Conservation (phyloP, 1,140 invertebrate species). For the Cephus cinctus region DNA sequence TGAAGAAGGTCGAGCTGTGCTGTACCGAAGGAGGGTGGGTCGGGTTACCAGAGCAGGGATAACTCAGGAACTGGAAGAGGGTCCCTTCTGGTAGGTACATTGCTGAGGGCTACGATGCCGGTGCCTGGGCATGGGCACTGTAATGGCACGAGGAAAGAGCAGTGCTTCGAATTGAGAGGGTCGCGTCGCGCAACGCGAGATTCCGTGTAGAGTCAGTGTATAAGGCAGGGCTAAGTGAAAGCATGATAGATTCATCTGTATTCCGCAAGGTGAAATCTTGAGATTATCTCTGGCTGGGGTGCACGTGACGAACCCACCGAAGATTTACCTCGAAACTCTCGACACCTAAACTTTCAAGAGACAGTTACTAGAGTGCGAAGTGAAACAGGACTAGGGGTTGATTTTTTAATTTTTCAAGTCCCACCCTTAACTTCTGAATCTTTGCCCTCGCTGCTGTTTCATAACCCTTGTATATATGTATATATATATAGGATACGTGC, state of each 20-base stretch:
- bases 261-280: constrained; percentile 35
- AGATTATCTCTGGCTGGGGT: constrained; percentile 31
- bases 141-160: not conserved
- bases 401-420: no score
- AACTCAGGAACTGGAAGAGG: not conserved
- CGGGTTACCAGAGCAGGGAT: not conserved
- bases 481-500: no score
- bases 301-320: not conserved
- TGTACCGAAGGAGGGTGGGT: not conserved
- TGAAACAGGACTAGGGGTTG: no score
- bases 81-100: no score
- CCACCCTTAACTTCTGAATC: no score
- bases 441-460: no score
- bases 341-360: no score
- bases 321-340: constrained; percentile 6
- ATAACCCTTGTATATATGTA: no score
- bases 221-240: constrained; percentile 27
- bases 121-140: no score
- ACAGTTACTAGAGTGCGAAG: no score
- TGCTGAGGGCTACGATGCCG: no score
- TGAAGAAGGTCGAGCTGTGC: not conserved
- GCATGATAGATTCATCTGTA: constrained; percentile 40
- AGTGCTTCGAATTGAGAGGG: not conserved
- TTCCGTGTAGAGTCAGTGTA: not conserved
- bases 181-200: not conserved